Evolutionary conservation across 2,888 invertebrate genomes (phyloP), one percentile per base, ranked within the genome.

Genomic region (Epistrophella euchroma): DNA sequence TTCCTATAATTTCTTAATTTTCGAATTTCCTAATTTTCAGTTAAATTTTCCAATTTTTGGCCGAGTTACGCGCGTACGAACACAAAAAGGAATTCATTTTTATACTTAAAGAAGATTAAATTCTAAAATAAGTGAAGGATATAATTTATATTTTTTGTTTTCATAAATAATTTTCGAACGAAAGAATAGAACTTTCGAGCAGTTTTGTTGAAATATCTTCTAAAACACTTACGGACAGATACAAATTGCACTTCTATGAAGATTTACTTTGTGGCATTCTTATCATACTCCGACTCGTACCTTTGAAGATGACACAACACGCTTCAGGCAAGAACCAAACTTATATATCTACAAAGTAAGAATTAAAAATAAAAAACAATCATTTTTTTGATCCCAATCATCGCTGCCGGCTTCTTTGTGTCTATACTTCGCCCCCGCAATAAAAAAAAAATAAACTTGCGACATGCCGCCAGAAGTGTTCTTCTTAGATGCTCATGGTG

Each of bases 401-500:
- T 3, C 19, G 40, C 2, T 25, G 35, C 60, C 73, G 85, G 76
- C 72, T 40, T 43, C 68, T 85, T 85, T 85, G 85, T 85, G 58
- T 60, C 58, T 60, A n/a, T n/a, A 50, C 68, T 80, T 52, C 85
- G 73, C 85, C 85, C 85, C 73, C 85, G 73, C 85, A 80, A 56
- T 62, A 47, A 10, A 2, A 68, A 52, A 52, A 68, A 45, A 58
- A 68, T 3, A 40, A 80, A 73, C 68, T 68, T 70, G 40, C 19
- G 72, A 81, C 73, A 73, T 58, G 45, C 68, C 68, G 68, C 68
- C 75, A 68, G 45, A 72, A 68, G 55, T 72, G 37, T 45, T 75
- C 71, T 58, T 60, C 10, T 56, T 40, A 68, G 81, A 81, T 85
- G 86, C 82, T 86, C 71, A 58, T 86, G 82, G 86, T 82, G 78